Evolutionary conservation across 2,797 vertebrate species (phyloP).

Genomic region (Cheirogaleus major): DNA sequence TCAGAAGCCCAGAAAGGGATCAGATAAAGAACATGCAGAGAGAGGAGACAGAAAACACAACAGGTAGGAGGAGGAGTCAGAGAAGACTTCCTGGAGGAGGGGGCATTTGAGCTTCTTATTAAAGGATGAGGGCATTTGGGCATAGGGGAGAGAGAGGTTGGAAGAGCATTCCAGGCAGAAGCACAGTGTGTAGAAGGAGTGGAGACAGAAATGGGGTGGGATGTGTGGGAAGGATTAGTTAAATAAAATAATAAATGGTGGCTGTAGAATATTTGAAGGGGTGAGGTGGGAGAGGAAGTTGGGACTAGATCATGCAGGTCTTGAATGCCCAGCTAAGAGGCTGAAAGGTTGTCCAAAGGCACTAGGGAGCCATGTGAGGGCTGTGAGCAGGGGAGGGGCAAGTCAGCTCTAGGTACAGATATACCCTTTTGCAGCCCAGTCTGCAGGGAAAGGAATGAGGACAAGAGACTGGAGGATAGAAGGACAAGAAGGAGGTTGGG

Average conservation of each 20-base stretch:
- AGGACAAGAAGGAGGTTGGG: background rate
- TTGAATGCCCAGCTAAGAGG: background rate
- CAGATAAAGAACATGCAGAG: background rate
- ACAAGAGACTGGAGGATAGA: background rate
- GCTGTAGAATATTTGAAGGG: background rate
- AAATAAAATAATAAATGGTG: background rate
- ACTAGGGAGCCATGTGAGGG: background rate
- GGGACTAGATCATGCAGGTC: background rate
- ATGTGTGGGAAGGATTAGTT: background rate
- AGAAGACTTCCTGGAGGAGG: slow-evolving; percentile 10
- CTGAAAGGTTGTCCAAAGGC: background rate
- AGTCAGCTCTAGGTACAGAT: background rate
- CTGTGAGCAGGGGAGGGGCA: background rate
- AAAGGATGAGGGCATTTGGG: background rate
- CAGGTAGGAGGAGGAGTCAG: background rate
- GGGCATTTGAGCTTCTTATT: background rate
- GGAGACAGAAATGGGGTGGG: background rate
- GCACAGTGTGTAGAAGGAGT: background rate
- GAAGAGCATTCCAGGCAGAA: background rate
- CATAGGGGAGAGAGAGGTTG: background rate
- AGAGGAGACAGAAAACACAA: background rate
- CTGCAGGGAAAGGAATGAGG: background rate
- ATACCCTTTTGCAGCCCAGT: background rate
- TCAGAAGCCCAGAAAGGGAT: background rate
- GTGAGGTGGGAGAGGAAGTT: background rate